Evolutionary conservation across 92 coral and sea anemone species (phyloP).

Genomic region (Chrysogorgia sp.): DNA sequence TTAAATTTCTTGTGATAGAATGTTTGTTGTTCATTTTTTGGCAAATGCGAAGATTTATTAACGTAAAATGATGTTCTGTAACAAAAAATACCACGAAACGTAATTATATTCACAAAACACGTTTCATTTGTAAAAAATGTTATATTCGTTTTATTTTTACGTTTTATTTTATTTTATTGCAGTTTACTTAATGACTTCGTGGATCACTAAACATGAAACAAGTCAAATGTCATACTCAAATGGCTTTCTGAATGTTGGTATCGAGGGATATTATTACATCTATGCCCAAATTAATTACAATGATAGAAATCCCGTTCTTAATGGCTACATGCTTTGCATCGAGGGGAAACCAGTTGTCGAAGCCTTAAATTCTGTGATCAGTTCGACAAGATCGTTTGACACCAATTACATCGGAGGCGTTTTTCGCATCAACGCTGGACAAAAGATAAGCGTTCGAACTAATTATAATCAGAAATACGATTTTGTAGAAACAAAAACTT

Average conservation of each 20-base stretch:
- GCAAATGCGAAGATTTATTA: too few relatives aligned
- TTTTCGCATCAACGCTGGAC: slow-evolving; percentile 64
- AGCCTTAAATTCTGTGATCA: slow-evolving; percentile 68
- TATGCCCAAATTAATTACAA: slow-evolving; percentile 86
- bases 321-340: slow-evolving; percentile 78
- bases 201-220: slow-evolving; percentile 69
- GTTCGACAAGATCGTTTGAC: slow-evolving; percentile 43
- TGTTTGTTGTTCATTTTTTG: too few relatives aligned
- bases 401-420: slow-evolving; percentile 88
- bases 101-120: too few relatives aligned
- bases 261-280: slow-evolving; percentile 79
- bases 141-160: too few relatives aligned
- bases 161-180: not conserved
- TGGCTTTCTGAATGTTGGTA: slow-evolving; percentile 75
- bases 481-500: slow-evolving; percentile 75
- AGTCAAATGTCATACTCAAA: slow-evolving; percentile 80
- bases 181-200: slow-evolving; percentile 86
- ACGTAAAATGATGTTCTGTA: too few relatives aligned
- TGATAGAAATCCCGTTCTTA: slow-evolving; percentile 70
- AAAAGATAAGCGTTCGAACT: slow-evolving; percentile 73
- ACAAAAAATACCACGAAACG: too few relatives aligned
- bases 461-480: slow-evolving; percentile 70
- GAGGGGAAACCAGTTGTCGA: slow-evolving; percentile 71
- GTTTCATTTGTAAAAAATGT: too few relatives aligned
- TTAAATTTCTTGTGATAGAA: too few relatives aligned